Base-by-base conservation (phyloP, 2,888 invertebrate genomes). In the Pollenia labialis region DNA sequence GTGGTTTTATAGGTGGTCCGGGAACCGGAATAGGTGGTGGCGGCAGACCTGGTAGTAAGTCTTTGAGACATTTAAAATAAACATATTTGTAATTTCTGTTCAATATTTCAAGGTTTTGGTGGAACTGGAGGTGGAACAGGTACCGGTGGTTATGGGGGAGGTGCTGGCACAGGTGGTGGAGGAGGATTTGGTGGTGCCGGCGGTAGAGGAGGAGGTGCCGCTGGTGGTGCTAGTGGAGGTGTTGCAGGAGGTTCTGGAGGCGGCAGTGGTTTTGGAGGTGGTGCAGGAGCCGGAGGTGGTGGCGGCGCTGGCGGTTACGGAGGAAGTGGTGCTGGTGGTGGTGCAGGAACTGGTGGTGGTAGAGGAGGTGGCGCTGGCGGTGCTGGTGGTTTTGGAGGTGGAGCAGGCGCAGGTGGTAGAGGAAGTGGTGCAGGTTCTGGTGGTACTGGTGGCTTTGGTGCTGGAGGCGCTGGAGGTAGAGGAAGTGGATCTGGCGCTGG, bases 341-440 rank as follows among this genome's bases (percentile, higher is more conserved):
- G 62, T 18, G 85, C 88, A 2, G 56, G 42, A 18, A 75, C 56
- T 0, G 89, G 88, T 4, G 83, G 77, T 14, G 46, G 18, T 32
- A 3, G 4, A 2, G 32, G 92, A 11, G 90, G 90, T n/a, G n/a
- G n/a, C n/a, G n/a, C n/a, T 76, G 91, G 91, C 60, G 92, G 91
- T 10, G 88, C 91, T 14, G 92, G 91, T 4, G 92, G 93, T n/a
- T 91, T 90, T 54, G 32, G 32, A 91, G 92, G 18, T 23, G 18
- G 18, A 1, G 1, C 18, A 23, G 18, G 18, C 42, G 91, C 91
- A 0, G 89, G 85, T 0, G 87, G 85, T 0, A 81, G 9, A 88
- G 88, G 89, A 0, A 88, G 90, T 4, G 80, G 90, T 46, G 90
- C 90, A 50, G 91, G 91, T 1, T 46, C 40, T 18, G 62, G 62